A percentile compares a stretch with the other conserved stretches of the same genome.
These are phyloP conservation scores for Proterorhinus semilunaris DNA, from an alignment of 2,113 vertebrate species.

Conservation along the genomic window DNA sequence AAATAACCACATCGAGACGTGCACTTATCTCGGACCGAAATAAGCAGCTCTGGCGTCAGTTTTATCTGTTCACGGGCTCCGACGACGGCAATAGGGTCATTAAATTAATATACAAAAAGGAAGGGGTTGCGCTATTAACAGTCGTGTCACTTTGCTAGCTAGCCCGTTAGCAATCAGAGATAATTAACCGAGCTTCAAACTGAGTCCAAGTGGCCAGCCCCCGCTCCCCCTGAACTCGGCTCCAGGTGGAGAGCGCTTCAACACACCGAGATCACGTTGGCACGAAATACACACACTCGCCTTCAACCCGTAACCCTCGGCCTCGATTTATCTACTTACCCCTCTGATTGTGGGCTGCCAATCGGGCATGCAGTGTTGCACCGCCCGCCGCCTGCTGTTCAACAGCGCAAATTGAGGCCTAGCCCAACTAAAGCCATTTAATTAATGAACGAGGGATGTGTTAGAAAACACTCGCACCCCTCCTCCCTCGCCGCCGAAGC, in stretches of 20 bases:
- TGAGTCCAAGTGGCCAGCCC: constrained; percentile 46
- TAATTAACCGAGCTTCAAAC: constrained; percentile 72
- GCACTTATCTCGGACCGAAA: constrained; percentile 26
- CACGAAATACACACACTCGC: constrained; percentile 34
- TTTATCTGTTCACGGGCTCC: constrained; percentile 7
- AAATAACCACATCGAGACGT: constrained; percentile 26
- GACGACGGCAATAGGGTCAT: constrained; percentile 17
- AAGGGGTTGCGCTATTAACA: constrained; percentile 48
- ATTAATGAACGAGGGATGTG: constrained; percentile 81
- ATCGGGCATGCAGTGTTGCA: constrained; percentile 63
- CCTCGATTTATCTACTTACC: constrained; percentile 72
- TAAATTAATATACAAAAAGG: constrained; percentile 55
- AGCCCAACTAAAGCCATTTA: constrained; percentile 75
- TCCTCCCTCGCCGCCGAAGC: constrained; percentile 48
- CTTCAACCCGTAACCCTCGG: constrained; percentile 59
- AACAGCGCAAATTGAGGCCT: constrained; percentile 78
- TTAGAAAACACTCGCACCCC: constrained; percentile 69
- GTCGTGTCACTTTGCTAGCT: constrained; percentile 76
- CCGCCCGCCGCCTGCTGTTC: constrained; percentile 72
- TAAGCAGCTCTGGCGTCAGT: constrained; percentile 6
- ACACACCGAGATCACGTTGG: constrained; percentile 21
- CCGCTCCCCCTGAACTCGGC: constrained; percentile 46
- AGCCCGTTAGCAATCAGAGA: constrained; percentile 69
- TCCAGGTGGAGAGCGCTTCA: constrained; percentile 52
- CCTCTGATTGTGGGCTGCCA: constrained; percentile 65